Conservation (phyloP, 2,888 invertebrate genomes). For the Drosophila emarginata region DNA sequence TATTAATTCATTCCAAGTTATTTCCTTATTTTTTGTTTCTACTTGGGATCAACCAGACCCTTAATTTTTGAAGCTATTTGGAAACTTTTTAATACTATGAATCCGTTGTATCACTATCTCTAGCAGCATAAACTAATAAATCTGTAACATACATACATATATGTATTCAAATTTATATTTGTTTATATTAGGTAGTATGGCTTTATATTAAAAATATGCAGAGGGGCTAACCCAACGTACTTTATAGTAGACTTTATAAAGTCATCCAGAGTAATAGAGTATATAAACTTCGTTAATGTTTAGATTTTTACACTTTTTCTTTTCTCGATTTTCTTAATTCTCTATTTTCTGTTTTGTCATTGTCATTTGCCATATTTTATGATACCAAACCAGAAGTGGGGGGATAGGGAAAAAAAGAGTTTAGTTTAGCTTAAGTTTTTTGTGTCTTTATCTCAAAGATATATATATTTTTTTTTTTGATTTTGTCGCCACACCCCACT, state of each 20-base stretch:
- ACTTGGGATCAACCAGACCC: too few species aligned
- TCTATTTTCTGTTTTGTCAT: slow-evolving; percentile 59
- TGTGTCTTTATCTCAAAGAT: slow-evolving; percentile 18
- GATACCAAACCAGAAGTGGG: slow-evolving; percentile 10
- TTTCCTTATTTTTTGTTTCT: too few species aligned
- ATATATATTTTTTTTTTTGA: slow-evolving; percentile 13
- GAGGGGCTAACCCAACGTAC: background rate
- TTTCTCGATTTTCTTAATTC: slow-evolving; percentile 7
- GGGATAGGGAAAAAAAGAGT: background rate
- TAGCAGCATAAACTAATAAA: too few species aligned
- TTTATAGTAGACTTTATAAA: background rate
- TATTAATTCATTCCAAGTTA: too few species aligned
- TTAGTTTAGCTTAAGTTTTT: slow-evolving; percentile 1
- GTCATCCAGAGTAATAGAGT: background rate
- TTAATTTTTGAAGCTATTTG: too few species aligned
- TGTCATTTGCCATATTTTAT: slow-evolving; percentile 53
- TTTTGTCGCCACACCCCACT: slow-evolving; percentile 37
- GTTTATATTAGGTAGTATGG: too few species aligned
- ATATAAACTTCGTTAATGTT: background rate
- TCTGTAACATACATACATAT: too few species aligned
- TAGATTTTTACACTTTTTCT: background rate
- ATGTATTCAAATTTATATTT: too few species aligned
- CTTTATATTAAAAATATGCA: too few species aligned
- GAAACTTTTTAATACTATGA: too few species aligned
- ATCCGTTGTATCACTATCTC: too few species aligned